phyloP scores from a whole-genome alignment of 2,888 invertebrate genomes.

The Mactromeris polynyma region DNA sequence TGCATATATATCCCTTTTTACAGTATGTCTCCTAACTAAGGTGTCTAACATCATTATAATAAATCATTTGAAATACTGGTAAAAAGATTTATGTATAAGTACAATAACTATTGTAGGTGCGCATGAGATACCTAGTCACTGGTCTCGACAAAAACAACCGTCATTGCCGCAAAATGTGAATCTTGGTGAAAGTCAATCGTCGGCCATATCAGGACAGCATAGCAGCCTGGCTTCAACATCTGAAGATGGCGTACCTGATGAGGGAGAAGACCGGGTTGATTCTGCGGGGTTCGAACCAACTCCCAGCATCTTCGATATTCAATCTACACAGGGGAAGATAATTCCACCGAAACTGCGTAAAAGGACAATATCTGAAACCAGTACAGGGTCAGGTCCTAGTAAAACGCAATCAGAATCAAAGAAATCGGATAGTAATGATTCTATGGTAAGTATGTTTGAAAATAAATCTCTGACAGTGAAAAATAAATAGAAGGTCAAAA shows the following conservation, averaged over 20 bases:
- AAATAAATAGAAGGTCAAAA: too few species aligned
- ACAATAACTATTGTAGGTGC: not conserved
- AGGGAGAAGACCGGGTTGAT: conserved; percentile 62
- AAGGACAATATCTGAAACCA: conserved; percentile 80
- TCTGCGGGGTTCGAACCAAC: not conserved
- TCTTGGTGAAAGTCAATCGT: conserved; percentile 61
- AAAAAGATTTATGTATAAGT: too few species aligned
- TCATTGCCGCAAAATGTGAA: conserved; percentile 58
- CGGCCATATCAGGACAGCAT: conserved; percentile 51
- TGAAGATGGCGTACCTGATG: conserved; percentile 69
- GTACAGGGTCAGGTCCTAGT: conserved; percentile 72
- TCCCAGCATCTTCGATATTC: conserved; percentile 67
- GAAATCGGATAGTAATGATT: conserved; percentile 34
- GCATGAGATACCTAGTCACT: not conserved
- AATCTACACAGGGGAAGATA: conserved; percentile 69
- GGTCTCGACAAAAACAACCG: not conserved
- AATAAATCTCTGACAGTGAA: too few species aligned
- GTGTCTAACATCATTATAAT: too few species aligned
- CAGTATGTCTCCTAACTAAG: too few species aligned
- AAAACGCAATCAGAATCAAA: conserved; percentile 6
- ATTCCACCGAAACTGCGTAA: conserved; percentile 75
- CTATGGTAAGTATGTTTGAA: conserved; percentile 29
- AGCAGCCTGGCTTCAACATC: conserved; percentile 70
- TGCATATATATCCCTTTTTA: too few species aligned
- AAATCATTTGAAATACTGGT: too few species aligned